Evolutionary conservation across 2,888 invertebrate species (phyloP).

Genomic region (Pimpla rufipes): DNA sequence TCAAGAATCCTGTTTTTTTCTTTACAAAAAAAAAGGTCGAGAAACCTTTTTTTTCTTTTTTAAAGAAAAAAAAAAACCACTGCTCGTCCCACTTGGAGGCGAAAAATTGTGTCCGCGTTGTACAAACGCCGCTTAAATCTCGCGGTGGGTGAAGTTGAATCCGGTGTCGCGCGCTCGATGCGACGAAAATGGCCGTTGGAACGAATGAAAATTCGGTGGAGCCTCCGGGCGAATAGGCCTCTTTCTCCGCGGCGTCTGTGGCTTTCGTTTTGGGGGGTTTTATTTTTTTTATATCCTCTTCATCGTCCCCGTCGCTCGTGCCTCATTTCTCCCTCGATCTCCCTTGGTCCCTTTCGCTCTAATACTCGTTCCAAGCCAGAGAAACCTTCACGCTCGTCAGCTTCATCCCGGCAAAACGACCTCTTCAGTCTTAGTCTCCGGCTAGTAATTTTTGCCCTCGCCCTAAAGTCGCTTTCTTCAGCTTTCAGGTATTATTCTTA

Average conservation of each 20-base stretch:
- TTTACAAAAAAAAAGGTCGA: not conserved
- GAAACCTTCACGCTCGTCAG: no score
- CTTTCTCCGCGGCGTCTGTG: constrained; percentile 31
- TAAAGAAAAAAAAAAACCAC: not conserved
- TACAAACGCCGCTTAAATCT: not conserved
- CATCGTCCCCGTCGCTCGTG: not conserved
- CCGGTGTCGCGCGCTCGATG: no score
- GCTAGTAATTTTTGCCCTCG: constrained; percentile 17
- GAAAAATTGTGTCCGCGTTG: not conserved
- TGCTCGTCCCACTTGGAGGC: not conserved
- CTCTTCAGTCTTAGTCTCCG: constrained; percentile 50
- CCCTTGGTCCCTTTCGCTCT: no score
- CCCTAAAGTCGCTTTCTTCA: not conserved
- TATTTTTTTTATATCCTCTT: not conserved
- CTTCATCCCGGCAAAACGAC: not conserved
- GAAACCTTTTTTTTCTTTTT: no score
- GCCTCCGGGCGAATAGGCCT: constrained; percentile 56
- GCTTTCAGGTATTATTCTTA: constrained; percentile 64
- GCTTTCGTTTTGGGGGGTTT: not conserved
- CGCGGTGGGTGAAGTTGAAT: not conserved
- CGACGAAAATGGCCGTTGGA: constrained; percentile 54
- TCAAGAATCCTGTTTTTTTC: no score
- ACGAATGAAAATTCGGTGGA: constrained; percentile 42
- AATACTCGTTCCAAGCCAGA: not conserved
- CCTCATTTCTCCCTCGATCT: not conserved